Percentiles rank a stretch among this genome's conserved stretches.
Conservation (phyloP, 1,140 invertebrate species). For the Ephestia elutella region DNA sequence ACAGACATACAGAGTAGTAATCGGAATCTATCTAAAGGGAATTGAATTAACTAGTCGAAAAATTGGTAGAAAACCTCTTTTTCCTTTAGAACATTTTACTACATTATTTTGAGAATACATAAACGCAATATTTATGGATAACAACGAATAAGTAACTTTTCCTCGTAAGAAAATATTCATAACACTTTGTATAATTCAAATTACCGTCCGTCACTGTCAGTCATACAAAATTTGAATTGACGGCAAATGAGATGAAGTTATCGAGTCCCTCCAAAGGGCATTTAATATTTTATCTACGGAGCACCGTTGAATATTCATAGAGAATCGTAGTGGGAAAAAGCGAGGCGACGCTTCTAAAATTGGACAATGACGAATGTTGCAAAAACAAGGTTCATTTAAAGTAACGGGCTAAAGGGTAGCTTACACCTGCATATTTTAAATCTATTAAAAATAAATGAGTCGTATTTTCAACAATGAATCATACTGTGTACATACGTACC, state of each 20-base stretch:
- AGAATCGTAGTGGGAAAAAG: not conserved
- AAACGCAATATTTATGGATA: no score
- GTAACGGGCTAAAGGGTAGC: slow-evolving; percentile 24
- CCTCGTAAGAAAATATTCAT: not conserved
- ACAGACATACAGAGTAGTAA: no score
- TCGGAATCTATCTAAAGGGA: no score
- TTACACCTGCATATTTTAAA: not conserved
- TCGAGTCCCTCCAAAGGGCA: not conserved
- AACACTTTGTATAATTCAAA: slow-evolving; percentile 5
- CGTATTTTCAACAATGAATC: no score
- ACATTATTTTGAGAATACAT: no score
- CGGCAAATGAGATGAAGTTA: slow-evolving; percentile 4
- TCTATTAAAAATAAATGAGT: no score
- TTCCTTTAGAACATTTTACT: no score
- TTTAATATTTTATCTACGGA: slow-evolving; percentile 7
- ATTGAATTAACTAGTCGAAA: no score
- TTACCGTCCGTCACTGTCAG: slow-evolving; percentile 1
- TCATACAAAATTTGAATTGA: slow-evolving; percentile 7
- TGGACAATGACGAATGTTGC: slow-evolving; percentile 61
- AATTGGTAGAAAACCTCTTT: no score
- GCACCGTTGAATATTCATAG: slow-evolving; percentile 1
- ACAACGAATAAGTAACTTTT: no score
- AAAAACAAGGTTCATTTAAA: slow-evolving; percentile 46
- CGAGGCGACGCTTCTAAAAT: slow-evolving; percentile 30
- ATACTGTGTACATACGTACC: no score